Evolutionary conservation across 2,888 invertebrate species (phyloP).

Genomic region (Clistopyga incitator): DNA sequence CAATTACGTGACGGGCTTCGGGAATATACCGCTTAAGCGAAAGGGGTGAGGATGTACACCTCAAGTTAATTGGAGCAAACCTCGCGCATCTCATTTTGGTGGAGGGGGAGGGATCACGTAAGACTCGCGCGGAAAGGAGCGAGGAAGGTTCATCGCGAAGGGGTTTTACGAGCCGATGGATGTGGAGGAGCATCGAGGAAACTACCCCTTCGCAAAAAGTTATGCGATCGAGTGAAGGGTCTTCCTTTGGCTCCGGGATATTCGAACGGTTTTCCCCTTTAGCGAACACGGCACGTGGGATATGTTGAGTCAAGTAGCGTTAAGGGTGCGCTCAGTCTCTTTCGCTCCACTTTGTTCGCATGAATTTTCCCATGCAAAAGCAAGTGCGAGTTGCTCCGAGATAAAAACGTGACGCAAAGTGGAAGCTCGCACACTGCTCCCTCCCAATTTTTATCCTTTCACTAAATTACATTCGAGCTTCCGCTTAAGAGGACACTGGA

Average conservation of each 20-base stretch:
- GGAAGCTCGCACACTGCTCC: not conserved
- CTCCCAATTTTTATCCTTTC: too few species aligned
- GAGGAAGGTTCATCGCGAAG: not conserved
- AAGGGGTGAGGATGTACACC: not conserved
- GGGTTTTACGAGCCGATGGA: not conserved
- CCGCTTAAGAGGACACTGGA: too few species aligned
- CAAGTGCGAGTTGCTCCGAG: not conserved
- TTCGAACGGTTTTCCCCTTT: constrained; percentile 5
- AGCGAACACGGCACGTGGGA: not conserved
- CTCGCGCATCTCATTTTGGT: constrained; percentile 22
- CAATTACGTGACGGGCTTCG: constrained; percentile 11
- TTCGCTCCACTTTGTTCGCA: not conserved
- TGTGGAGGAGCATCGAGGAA: not conserved
- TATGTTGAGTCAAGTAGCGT: not conserved
- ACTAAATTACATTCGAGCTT: too few species aligned
- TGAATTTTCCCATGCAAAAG: not conserved
- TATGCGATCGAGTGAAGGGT: constrained; percentile 13
- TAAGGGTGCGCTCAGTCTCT: not conserved
- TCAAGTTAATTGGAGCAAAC: constrained; percentile 28
- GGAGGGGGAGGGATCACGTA: not conserved
- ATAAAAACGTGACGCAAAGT: not conserved
- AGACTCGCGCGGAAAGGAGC: not conserved
- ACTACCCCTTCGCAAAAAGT: not conserved
- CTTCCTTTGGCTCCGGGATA: constrained; percentile 18
- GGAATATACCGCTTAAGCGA: not conserved